Evolutionary conservation across 2,888 invertebrate species (phyloP), one percentile per base, ranked within the genome.

Genomic region (Dinocampus coccinellae): DNA sequence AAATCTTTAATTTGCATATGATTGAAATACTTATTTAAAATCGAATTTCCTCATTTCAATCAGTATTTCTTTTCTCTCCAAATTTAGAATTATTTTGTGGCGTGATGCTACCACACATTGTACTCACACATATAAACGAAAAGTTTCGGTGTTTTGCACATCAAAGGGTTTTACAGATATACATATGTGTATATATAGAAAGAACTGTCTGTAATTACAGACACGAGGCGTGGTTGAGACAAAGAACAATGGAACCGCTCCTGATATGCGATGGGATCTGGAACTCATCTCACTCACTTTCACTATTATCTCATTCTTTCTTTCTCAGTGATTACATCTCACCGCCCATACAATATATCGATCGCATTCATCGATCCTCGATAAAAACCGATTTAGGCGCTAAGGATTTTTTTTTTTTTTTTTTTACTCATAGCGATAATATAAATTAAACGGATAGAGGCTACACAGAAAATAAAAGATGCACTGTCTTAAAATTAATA

Each of bases 191-290:
- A 29, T 29, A 29, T 29, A 29, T 4, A 29, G 29, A 29, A 29
- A 29, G 29, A 29, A 82, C 82, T 84, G 85, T 82, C 87, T 85
- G 84, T 87, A 87, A 87, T 87, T 87, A 87, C 85, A 85, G 87
- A 83, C 85, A 84, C 83, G 82, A 85, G 86, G 87, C 85, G 87
- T 86, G 86, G 85, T 81, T 73, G 78, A 67, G 61, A 75, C 78
- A 80, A 85, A 85, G 87, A 86, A 87, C 86, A 87, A 86, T 86
- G 84, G 86, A 77, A 82, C 86, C 85, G 85, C 84, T 84, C 78
- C 77, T 74, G 80, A 79, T 29, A 7, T 80, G 72, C 81, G 84
- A 83, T 82, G 78, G 77, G 80, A 85, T 85, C 85, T 81, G 77
- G 80, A 77, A 80, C 82, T 80, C 79, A 29, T 29, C 29, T 29